phyloP scores from a whole-genome alignment of 2,113 vertebrate genomes.

The Chlorodrepanis virens region DNA sequence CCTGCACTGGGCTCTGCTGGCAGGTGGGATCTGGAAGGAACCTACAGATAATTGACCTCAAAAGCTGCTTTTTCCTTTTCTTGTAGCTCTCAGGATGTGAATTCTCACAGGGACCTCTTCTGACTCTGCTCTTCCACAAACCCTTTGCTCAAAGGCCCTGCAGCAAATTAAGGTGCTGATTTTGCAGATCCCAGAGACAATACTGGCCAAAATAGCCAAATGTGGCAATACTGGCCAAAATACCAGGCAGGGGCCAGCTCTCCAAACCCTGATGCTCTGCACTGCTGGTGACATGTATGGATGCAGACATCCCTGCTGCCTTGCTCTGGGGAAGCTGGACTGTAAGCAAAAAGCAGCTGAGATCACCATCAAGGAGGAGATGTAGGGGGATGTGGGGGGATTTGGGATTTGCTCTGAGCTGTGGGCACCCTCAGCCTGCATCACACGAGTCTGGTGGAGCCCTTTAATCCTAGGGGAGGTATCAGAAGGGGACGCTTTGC shows the following conservation, averaged over 20 bases:
- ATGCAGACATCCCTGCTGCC: background rate
- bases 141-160: background rate
- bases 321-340: background rate
- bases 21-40: background rate
- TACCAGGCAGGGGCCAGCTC: background rate
- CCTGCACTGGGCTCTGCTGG: rapidly evolving
- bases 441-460: rapidly evolving
- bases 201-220: background rate
- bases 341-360: background rate
- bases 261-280: background rate
- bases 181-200: background rate
- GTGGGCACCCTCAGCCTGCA: background rate
- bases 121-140: background rate
- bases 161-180: background rate
- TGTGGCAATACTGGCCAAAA: background rate
- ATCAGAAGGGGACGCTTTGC: background rate
- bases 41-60: background rate
- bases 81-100: background rate
- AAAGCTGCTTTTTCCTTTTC: background rate
- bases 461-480: background rate
- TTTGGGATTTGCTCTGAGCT: background rate
- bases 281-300: background rate
- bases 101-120: background rate
- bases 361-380: background rate
- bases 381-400: background rate